Evolutionary conservation across 2,797 vertebrate genomes (phyloP).

Genomic region (Zalophus californianus): DNA sequence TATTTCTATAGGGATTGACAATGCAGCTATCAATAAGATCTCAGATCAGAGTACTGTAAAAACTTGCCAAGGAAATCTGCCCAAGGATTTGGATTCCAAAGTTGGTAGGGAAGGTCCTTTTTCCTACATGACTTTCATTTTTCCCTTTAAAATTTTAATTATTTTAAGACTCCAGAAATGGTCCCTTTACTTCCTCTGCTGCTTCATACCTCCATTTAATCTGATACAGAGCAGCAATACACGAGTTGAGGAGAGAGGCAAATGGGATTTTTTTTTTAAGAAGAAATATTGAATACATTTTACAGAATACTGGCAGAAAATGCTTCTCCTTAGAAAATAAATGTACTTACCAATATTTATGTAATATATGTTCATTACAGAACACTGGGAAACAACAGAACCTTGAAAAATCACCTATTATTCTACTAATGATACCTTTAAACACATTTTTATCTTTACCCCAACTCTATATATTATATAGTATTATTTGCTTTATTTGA

Average conservation of each 20-base stretch:
- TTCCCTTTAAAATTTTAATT: neutral
- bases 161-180: neutral
- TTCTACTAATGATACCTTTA: neutral
- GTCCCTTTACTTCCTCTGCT: neutral
- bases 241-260: neutral
- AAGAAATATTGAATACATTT: neutral
- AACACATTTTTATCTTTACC: neutral
- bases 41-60: neutral
- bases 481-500: neutral
- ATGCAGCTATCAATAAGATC: neutral
- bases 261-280: neutral
- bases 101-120: neutral
- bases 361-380: neutral
- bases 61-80: neutral
- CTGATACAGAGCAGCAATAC: neutral
- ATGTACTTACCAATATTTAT: neutral
- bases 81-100: neutral
- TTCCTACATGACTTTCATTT: neutral
- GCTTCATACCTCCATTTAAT: neutral
- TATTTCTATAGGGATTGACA: conserved; percentile 11
- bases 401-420: neutral
- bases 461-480: neutral
- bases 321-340: neutral
- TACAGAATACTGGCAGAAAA: neutral
- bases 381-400: neutral